Percentiles rank a stretch among this genome's conserved stretches.
phyloP scores from a whole-genome alignment of 2,888 invertebrate species.

The Lagria hirta region DNA sequence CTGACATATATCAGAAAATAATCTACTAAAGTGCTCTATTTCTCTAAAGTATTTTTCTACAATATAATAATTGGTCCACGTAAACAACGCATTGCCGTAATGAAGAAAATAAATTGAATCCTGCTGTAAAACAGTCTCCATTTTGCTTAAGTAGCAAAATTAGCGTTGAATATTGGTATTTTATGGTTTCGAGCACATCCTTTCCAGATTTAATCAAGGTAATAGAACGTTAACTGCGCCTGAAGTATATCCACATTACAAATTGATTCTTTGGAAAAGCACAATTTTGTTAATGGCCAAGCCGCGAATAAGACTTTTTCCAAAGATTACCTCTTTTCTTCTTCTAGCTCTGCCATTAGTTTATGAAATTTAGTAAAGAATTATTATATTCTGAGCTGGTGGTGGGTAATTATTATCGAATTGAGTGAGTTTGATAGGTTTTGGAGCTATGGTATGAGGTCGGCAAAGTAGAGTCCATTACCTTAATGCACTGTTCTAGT shows the following conservation, averaged over 20 bases:
- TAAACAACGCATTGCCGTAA: conserved; percentile 8
- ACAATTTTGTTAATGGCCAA: conserved; percentile 38
- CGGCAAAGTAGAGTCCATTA: conserved; percentile 49
- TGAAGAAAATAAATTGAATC: conserved; percentile 9
- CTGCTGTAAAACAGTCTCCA: conserved; percentile 1
- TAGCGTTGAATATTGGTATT: conserved; percentile 18
- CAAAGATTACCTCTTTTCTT: conserved; percentile 12
- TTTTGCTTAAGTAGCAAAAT: conserved; percentile 9
- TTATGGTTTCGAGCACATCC: conserved; percentile 19
- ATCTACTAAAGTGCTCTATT: no score
- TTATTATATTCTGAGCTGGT: no score
- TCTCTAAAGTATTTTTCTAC: no score
- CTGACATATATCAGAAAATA: no score
- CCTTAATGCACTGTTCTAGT: conserved; percentile 55
- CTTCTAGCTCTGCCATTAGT: conserved; percentile 32
- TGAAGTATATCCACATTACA: conserved; percentile 34
- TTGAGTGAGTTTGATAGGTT: no score
- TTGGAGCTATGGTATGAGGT: no score
- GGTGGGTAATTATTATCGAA: no score
- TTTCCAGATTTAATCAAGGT: conserved; percentile 39
- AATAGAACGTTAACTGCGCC: conserved; percentile 35
- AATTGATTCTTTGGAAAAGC: conserved; percentile 39
- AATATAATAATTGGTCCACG: no score
- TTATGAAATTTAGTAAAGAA: conserved; percentile 28
- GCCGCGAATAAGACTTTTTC: conserved; percentile 33